Conservation (phyloP, 2,113 vertebrate genomes). For the Sebastes fasciatus region DNA sequence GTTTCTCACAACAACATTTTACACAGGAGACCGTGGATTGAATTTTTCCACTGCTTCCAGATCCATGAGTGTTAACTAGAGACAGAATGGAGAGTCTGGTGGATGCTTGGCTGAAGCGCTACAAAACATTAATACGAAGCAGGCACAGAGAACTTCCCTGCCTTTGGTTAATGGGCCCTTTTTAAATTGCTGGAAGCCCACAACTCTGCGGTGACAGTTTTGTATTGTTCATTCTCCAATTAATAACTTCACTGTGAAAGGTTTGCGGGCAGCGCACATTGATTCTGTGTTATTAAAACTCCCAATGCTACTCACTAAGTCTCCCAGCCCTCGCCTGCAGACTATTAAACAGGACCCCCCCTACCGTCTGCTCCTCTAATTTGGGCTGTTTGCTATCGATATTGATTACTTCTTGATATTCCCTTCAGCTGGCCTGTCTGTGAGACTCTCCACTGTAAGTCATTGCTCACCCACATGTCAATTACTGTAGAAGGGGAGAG, state of each 20-base stretch:
- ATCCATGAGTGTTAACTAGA: conserved; percentile 61
- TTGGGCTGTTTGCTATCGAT: conserved; percentile 77
- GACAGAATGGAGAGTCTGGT: conserved; percentile 16
- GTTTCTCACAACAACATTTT: conserved; percentile 47
- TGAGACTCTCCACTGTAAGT: conserved; percentile 76
- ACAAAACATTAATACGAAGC: conserved; percentile 61
- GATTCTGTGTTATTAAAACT: conserved; percentile 79
- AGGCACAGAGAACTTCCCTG: conserved; percentile 28
- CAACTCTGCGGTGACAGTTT: conserved; percentile 70
- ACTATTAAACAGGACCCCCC: conserved; percentile 74
- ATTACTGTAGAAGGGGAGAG: conserved; percentile 72
- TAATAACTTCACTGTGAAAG: conserved; percentile 78
- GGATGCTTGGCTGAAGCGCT: conserved; percentile 27
- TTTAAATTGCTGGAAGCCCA: conserved; percentile 64
- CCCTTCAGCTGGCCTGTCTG: conserved; percentile 70
- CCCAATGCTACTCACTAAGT: conserved; percentile 63
- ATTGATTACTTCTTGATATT: conserved; percentile 82
- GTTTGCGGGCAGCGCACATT: conserved; percentile 71
- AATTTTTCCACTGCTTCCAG: conserved; percentile 54
- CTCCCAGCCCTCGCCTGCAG: conserved; percentile 47
- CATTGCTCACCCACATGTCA: conserved; percentile 81
- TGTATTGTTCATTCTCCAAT: conserved; percentile 76
- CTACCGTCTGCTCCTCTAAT: conserved; percentile 64
- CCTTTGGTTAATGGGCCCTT: conserved; percentile 53
- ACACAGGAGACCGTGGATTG: conserved; percentile 56